phyloP scores from a whole-genome alignment of 2,113 vertebrate species.

The Apteryx mantelli region DNA sequence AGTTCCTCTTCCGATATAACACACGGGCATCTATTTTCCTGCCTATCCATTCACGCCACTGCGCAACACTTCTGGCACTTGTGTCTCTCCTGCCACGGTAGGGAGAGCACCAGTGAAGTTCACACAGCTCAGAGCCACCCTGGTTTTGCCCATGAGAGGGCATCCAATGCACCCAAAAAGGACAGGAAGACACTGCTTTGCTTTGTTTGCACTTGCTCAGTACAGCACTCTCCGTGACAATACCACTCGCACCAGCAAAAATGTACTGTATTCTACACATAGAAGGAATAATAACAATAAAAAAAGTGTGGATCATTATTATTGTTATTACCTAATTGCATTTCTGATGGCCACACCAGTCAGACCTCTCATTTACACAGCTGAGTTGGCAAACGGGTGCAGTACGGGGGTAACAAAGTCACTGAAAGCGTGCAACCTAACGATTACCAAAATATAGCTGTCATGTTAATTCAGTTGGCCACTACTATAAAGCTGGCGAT shows the following conservation, averaged over 20 bases:
- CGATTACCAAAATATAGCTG: background rate
- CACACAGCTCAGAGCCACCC: background rate
- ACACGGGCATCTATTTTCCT: rapidly evolving
- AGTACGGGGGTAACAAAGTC: background rate
- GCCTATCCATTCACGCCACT: rapidly evolving
- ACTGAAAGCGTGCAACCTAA: background rate
- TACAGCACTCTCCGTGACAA: background rate
- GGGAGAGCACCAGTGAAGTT: rapidly evolving
- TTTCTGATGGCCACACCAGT: background rate
- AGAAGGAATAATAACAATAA: background rate
- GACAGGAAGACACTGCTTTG: rapidly evolving
- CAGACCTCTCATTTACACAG: background rate
- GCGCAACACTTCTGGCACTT: background rate
- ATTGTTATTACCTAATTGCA: background rate
- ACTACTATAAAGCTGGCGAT: background rate
- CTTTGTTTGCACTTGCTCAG: background rate
- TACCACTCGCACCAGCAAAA: background rate
- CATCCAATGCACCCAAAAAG: background rate
- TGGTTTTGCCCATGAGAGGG: background rate
- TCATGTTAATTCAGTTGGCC: background rate
- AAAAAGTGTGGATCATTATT: background rate
- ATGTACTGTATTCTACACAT: background rate
- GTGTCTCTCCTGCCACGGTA: background rate
- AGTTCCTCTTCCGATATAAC: background rate
- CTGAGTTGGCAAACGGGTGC: background rate